Percentiles rank a stretch among this genome's conserved stretches.
Conservation (phyloP, 2,113 vertebrate genomes). For the Tupaia tana region DNA sequence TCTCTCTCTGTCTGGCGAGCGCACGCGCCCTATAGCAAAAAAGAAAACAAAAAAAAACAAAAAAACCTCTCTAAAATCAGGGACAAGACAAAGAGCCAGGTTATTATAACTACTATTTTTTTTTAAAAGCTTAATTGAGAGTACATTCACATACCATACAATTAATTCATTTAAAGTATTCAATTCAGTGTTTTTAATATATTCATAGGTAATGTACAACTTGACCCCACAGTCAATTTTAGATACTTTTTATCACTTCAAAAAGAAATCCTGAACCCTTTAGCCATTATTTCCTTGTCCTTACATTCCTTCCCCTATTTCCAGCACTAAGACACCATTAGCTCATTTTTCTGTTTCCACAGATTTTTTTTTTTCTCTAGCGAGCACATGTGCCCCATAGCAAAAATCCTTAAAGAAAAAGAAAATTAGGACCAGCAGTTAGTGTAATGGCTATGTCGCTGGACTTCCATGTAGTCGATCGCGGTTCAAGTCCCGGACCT, state of each 20-base stretch:
- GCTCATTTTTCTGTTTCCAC: background rate
- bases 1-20: too few relatives aligned
- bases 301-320: background rate
- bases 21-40: too few relatives aligned
- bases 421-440: too few relatives aligned
- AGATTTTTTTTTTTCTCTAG: too few relatives aligned
- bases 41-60: too few relatives aligned
- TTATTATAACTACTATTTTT: background rate
- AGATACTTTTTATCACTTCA: background rate
- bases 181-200: background rate
- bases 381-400: too few relatives aligned
- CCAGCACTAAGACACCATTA: background rate
- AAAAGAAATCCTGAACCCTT: background rate
- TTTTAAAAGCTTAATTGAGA: background rate
- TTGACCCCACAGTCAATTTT: background rate
- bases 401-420: too few relatives aligned
- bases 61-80: too few relatives aligned
- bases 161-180: background rate
- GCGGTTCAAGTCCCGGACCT: too few relatives aligned
- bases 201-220: background rate
- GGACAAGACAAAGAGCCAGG: background rate
- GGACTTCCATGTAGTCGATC: too few relatives aligned
- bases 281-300: fast-evolving
- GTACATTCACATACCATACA: background rate
- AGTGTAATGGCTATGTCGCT: too few relatives aligned